phyloP scores from a whole-genome alignment of 2,888 invertebrate species.

The Argyra leucocephala region DNA sequence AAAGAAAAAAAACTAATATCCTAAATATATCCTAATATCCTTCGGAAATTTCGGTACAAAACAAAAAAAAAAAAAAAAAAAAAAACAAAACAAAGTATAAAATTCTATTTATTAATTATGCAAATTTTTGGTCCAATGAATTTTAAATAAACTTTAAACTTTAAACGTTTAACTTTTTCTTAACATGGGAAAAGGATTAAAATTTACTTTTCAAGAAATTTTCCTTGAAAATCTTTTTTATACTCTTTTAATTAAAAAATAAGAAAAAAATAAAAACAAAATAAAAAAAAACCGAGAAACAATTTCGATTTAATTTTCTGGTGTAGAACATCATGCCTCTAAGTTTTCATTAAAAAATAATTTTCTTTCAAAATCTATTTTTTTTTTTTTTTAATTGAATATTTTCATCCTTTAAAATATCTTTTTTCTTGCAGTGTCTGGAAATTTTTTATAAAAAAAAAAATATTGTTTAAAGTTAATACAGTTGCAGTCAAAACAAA shows the following conservation, averaged over 20 bases:
- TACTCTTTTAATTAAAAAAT: background rate
- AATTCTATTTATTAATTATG: conserved; percentile 2
- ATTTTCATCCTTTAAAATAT: no score
- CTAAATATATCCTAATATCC: no score
- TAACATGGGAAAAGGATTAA: background rate
- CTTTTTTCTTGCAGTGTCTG: no score
- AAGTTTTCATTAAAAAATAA: no score
- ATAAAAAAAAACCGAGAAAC: background rate
- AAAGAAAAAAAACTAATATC: no score
- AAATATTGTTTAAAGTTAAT: no score
- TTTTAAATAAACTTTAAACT: conserved; percentile 2
- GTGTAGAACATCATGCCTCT: background rate
- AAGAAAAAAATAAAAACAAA: background rate
- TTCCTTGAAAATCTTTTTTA: background rate
- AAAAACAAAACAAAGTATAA: background rate
- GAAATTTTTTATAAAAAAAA: no score
- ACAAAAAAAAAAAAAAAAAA: no score
- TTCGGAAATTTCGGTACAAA: no score
- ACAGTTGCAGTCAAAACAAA: no score
- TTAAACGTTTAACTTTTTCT: background rate
- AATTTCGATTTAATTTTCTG: background rate
- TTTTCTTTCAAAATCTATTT: no score
- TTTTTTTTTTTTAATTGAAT: no score
- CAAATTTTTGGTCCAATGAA: background rate
- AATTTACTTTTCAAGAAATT: background rate